Evolutionary conservation across 1,140 invertebrate genomes (phyloP).

Genomic region (Ganaspis sp.): DNA sequence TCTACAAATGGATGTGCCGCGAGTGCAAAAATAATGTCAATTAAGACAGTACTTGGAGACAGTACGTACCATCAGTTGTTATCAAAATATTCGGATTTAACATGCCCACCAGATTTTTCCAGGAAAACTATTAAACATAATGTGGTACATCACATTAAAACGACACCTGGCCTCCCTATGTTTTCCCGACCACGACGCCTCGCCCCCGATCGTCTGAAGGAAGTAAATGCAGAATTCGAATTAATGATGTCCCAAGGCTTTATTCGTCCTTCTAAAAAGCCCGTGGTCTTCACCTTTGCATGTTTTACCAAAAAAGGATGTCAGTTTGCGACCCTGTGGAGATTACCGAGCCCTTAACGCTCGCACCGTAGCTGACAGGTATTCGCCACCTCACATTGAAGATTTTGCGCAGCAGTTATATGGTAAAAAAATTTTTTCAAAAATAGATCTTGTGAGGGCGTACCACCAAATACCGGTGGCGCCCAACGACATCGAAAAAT

Average conservation of each 20-base stretch:
- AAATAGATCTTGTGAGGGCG: conserved; percentile 70
- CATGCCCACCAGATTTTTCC: conserved; percentile 41
- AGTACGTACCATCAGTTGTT: conserved; percentile 48
- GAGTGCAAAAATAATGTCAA: neutral
- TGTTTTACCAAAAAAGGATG: conserved; percentile 70
- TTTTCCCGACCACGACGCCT: conserved; percentile 54
- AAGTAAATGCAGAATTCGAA: conserved; percentile 29
- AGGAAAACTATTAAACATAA: conserved; percentile 20
- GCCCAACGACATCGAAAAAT: neutral
- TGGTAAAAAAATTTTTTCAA: conserved; percentile 58
- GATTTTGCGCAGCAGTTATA: conserved; percentile 52
- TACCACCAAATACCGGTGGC: neutral
- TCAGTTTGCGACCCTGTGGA: conserved; percentile 69
- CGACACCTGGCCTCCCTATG: conserved; percentile 67
- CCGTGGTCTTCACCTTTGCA: no score
- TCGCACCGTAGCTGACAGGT: conserved; percentile 57
- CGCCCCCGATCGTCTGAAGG: neutral
- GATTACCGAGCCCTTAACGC: conserved; percentile 75
- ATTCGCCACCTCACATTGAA: conserved; percentile 56
- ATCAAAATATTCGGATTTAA: conserved; percentile 54
- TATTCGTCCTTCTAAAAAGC: no score
- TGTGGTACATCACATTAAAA: conserved; percentile 53
- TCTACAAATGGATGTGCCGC: neutral
- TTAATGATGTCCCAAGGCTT: no score
- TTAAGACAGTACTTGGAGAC: conserved; percentile 13